A percentile compares a stretch with the other conserved stretches of the same genome.
Evolutionary conservation across 2,113 vertebrate species (phyloP).

Genomic region (Actenoides hombroni): DNA sequence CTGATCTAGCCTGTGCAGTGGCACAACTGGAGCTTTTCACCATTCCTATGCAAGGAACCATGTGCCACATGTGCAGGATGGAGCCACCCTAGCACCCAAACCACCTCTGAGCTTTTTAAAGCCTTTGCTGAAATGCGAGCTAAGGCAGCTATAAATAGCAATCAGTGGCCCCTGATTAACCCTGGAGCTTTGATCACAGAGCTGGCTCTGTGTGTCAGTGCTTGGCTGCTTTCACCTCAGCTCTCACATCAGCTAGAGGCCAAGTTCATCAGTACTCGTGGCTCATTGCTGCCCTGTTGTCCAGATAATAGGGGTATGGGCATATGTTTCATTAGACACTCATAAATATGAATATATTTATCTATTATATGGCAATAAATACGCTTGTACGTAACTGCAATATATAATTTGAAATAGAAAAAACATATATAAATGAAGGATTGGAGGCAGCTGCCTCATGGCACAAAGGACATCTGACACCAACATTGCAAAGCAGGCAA

Average conservation of each 20-base stretch:
- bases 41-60: background rate
- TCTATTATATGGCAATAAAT: background rate
- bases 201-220: background rate
- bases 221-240: background rate
- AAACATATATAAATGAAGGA: background rate
- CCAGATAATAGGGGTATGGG: too few relatives aligned
- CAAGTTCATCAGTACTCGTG: background rate
- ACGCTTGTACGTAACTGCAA: background rate
- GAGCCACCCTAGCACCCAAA: background rate
- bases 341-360: background rate
- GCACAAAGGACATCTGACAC: background rate
- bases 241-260: background rate
- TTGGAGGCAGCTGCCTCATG: background rate
- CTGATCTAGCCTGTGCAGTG: background rate
- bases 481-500: background rate
- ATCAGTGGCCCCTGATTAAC: background rate
- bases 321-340: background rate
- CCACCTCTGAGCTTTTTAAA: background rate
- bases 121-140: background rate
- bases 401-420: background rate
- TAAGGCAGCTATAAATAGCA: slow-evolving; percentile 20
- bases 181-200: background rate
- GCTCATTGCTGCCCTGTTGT: background rate
- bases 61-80: rapidly evolving
- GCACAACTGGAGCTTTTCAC: background rate